These are phyloP conservation scores for Germaria angustata DNA, from an alignment of 2,888 invertebrate species.

Conservation along the genomic window DNA sequence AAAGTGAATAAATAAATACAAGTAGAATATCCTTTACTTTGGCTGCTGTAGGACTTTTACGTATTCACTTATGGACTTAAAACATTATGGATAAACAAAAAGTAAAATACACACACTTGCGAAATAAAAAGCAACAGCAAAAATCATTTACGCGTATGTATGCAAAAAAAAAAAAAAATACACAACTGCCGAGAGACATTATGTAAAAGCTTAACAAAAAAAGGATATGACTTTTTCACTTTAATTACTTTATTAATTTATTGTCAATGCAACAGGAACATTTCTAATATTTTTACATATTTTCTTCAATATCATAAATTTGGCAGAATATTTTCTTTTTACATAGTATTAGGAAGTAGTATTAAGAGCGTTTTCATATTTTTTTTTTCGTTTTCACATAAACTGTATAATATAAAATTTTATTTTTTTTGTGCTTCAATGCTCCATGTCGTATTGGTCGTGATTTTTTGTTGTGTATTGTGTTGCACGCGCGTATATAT, in stretches of 20 bases:
- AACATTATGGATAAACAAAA: conserved; percentile 43
- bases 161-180: conserved; percentile 30
- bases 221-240: conserved; percentile 58
- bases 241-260: conserved; percentile 37
- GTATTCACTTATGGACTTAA: conserved; percentile 27
- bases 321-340: conserved; percentile 27
- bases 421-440: conserved; percentile 50
- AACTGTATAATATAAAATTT: conserved; percentile 49
- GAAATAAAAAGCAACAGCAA: conserved; percentile 62
- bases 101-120: conserved; percentile 33
- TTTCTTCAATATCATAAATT: conserved; percentile 33
- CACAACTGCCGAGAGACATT: conserved; percentile 43
- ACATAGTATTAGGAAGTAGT: conserved; percentile 24
- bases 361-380: conserved; percentile 26
- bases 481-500: conserved; percentile 74
- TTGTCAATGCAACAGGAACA: conserved; percentile 9
- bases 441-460: conserved; percentile 47
- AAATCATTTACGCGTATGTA: conserved; percentile 47
- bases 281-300: conserved; percentile 34
- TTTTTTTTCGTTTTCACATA: conserved; percentile 37
- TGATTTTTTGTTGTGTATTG: conserved; percentile 57
- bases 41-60: conserved; percentile 1
- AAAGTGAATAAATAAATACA: not conserved
- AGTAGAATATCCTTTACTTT: not conserved
- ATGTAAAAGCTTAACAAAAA: conserved; percentile 55